Evolutionary conservation across 35 echinoderm and acorn worm genomes (phyloP).

Genomic region (Lytechinus variegatus): DNA sequence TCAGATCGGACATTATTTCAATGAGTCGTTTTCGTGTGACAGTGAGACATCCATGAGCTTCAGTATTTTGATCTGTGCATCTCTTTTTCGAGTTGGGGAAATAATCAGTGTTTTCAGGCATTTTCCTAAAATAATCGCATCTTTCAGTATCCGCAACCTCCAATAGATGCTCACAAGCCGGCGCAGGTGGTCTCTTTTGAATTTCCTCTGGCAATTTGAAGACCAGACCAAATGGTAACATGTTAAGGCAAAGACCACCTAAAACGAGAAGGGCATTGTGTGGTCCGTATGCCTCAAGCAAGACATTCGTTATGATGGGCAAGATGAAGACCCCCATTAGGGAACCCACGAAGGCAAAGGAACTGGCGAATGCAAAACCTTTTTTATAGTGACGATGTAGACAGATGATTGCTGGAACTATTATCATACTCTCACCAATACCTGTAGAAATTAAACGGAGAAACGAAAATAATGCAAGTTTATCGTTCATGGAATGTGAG

Average conservation of each 20-base stretch:
- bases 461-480: too few species aligned
- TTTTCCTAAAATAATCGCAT: neutral
- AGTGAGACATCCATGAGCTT: neutral
- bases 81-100: neutral
- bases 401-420: neutral
- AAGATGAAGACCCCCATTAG: neutral
- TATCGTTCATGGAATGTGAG: too few species aligned
- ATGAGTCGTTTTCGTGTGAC: neutral
- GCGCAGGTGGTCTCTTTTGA: neutral
- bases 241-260: conserved; percentile 5
- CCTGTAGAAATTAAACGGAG: neutral
- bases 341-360: neutral
- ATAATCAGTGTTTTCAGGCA: neutral
- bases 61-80: neutral
- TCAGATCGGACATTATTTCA: neutral
- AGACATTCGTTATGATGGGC: neutral
- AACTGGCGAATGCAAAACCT: neutral
- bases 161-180: neutral
- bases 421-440: neutral
- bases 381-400: neutral
- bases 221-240: conserved; percentile 15
- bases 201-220: conserved; percentile 10
- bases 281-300: neutral
- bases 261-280: neutral
- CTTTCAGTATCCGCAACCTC: neutral